phyloP scores from a whole-genome alignment of 2,888 invertebrate genomes.

The Scaptomyza polygonia region DNA sequence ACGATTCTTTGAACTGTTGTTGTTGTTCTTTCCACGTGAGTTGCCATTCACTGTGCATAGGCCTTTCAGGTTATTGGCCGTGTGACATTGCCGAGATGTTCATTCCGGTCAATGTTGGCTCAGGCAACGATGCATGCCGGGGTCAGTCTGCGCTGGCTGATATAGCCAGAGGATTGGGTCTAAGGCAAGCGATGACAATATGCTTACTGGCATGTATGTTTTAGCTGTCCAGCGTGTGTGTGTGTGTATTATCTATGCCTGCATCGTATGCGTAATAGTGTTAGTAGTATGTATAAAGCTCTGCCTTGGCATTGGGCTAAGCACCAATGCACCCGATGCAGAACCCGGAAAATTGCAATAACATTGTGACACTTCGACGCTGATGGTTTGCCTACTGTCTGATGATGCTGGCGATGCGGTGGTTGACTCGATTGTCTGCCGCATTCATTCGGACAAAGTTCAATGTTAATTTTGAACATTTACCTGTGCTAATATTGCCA shows the following conservation, averaged over 20 bases:
- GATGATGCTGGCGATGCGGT: slow-evolving; percentile 12
- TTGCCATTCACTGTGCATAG: slow-evolving; percentile 22
- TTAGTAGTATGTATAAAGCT: slow-evolving; percentile 13
- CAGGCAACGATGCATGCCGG: slow-evolving; percentile 69
- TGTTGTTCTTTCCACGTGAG: background rate
- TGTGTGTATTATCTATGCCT: slow-evolving; percentile 45
- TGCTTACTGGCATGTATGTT: slow-evolving; percentile 31
- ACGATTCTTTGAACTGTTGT: no score
- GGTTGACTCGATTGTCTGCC: slow-evolving; percentile 37
- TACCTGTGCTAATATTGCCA: slow-evolving; percentile 77
- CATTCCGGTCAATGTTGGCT: slow-evolving; percentile 63
- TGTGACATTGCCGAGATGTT: slow-evolving; percentile 42
- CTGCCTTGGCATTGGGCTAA: slow-evolving; percentile 61
- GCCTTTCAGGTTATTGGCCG: slow-evolving; percentile 21
- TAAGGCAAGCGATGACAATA: slow-evolving; percentile 8
- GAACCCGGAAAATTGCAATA: slow-evolving; percentile 74
- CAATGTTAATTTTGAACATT: slow-evolving; percentile 80
- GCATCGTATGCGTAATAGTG: slow-evolving; percentile 8
- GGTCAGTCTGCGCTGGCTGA: slow-evolving; percentile 39
- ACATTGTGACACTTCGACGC: slow-evolving; percentile 65
- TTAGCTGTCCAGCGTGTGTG: slow-evolving; percentile 23
- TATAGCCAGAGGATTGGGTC: slow-evolving; percentile 32
- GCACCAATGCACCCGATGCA: slow-evolving; percentile 48
- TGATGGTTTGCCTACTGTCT: slow-evolving; percentile 14
- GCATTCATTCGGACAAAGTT: slow-evolving; percentile 66